phyloP scores from a whole-genome alignment of 2,113 vertebrate species.

The Apteryx owenii region DNA sequence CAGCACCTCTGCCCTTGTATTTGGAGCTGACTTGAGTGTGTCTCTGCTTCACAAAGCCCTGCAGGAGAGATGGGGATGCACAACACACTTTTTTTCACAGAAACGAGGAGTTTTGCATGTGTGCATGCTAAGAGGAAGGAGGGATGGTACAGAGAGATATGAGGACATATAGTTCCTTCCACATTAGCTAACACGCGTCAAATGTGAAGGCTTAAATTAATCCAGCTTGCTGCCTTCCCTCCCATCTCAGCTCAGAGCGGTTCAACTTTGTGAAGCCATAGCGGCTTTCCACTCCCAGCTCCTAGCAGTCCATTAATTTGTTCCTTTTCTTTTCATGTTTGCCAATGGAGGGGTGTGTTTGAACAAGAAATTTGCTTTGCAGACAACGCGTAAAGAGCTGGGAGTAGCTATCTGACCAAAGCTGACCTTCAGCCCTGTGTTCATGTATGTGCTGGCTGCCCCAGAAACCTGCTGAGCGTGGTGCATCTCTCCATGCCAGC shows the following conservation, averaged over 20 bases:
- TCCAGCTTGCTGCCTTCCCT: neutral
- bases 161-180: accelerated
- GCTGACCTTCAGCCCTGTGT: neutral
- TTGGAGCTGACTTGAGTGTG: neutral
- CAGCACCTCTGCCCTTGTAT: too few species aligned
- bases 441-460: accelerated
- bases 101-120: neutral
- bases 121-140: neutral
- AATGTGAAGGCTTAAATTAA: accelerated
- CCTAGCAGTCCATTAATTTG: neutral
- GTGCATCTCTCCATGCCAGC: neutral
- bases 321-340: neutral
- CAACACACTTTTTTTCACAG: accelerated
- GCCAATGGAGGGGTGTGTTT: neutral
- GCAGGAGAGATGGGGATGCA: neutral
- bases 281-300: neutral
- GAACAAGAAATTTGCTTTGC: neutral
- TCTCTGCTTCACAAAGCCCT: neutral
- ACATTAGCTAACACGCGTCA: accelerated
- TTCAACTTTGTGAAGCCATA: neutral
- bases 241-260: neutral
- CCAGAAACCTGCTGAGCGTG: neutral
- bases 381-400: neutral
- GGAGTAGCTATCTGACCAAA: neutral
- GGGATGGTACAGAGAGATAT: neutral